Base-by-base conservation (phyloP, 1,140 invertebrate species). In the Drosophila ambigua region DNA sequence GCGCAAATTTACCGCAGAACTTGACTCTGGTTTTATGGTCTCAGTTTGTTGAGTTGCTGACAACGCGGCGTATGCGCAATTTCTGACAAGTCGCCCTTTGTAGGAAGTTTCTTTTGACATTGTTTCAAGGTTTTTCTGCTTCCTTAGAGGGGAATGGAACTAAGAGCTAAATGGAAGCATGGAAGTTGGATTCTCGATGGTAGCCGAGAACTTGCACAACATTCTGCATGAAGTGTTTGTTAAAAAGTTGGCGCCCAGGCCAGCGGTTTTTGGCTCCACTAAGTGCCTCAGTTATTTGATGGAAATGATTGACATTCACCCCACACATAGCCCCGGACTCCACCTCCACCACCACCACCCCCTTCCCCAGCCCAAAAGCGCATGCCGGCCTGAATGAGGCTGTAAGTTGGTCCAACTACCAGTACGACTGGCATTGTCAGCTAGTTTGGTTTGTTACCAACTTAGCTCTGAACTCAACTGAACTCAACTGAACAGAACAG, bases 61-160 rank as follows among this genome's bases (percentile, higher is more conserved):
- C 71, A 73, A 55, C 69, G 60, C 71, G 71, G 71, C 68, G 69
- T 73, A 73, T 74, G 71, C 72, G 71, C 72, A 75, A 75, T 74
- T 75, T 75, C 52, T 75, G 71, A 75, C 72, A 75, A 75, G 61
- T 75, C 74, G 71, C 61, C 72, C 72, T 75, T 75, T 75, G 72
- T 66, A 44, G 54, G 26, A 75, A 75, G 43, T 75, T 75, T 74
- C 71, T 48, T 74, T 65, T 46, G 72, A 75, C 72, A 75, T 75
- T 75, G 71, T 75, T 74, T 74, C 69, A 72, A 72, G 69, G 51
- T 55, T 72, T 52, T 35, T 23, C 43, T 11, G 20, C 26, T 24
- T 39, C 31, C 9, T 43, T 13, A 1, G 20, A 5, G 39, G 15
- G 26, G 24, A 39, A 39, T 39, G 11, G 4, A 11, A 39, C 35